Conservation (phyloP, 1,140 invertebrate species). For the Zaprionus davidi region DNA sequence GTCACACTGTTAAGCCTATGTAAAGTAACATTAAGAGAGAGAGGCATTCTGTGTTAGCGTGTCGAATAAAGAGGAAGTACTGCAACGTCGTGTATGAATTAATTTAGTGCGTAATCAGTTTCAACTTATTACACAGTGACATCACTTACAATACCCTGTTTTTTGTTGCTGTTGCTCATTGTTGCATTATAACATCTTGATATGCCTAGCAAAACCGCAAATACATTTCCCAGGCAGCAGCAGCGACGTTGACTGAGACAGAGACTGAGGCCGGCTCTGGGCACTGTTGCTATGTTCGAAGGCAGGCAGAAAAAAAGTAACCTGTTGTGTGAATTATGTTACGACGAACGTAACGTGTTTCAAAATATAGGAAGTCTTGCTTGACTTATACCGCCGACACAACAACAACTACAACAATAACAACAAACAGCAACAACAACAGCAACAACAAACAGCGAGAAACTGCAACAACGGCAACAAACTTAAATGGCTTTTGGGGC, state of each 20-base stretch:
- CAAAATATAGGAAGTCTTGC: constrained; percentile 84
- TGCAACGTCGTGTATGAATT: too few species aligned
- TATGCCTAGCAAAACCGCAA: constrained; percentile 13
- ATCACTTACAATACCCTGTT: background rate
- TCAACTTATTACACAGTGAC: background rate
- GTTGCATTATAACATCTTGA: constrained; percentile 18
- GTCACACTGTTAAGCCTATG: too few species aligned
- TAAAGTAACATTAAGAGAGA: too few species aligned
- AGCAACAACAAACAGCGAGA: constrained; percentile 8
- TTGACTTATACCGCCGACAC: constrained; percentile 74
- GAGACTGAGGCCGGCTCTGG: background rate
- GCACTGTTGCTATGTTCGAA: constrained; percentile 23
- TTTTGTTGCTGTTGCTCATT: background rate
- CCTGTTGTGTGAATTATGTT: constrained; percentile 84
- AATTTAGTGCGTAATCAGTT: background rate
- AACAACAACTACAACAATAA: constrained; percentile 33
- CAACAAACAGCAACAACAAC: constrained; percentile 17
- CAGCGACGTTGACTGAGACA: constrained; percentile 2
- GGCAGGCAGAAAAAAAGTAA: constrained; percentile 34
- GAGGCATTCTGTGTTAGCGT: too few species aligned
- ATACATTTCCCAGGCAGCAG: constrained; percentile 20
- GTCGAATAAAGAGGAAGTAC: too few species aligned
- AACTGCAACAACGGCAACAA: constrained; percentile 22
- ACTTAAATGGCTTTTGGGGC: constrained; percentile 38
- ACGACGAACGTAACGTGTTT: constrained; percentile 84